Evolutionary conservation across 2,113 vertebrate genomes (phyloP).

Genomic region (Rhineura floridana): DNA sequence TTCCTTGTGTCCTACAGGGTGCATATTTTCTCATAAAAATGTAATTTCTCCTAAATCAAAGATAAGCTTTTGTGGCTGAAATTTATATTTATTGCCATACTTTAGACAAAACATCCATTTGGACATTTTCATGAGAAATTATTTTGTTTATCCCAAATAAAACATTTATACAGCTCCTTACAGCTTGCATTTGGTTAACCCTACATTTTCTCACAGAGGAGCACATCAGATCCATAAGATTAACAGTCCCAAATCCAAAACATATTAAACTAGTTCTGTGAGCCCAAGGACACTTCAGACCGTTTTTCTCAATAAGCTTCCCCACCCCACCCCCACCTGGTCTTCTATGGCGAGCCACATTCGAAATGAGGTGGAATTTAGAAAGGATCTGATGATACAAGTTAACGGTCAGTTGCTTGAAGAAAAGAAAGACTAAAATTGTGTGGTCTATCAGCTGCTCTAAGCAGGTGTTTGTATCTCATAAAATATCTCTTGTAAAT

Average conservation of each 20-base stretch:
- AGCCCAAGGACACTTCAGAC: neutral
- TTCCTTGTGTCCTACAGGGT: conserved; percentile 4
- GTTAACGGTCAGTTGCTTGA: neutral
- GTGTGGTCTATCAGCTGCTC: neutral
- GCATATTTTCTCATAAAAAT: neutral
- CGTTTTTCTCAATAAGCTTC: neutral
- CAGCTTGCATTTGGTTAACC: conserved; percentile 38
- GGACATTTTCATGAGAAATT: conserved; percentile 43
- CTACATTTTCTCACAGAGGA: conserved; percentile 7
- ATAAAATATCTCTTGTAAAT: neutral
- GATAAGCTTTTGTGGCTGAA: neutral
- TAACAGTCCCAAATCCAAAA: neutral
- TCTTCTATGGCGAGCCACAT: neutral
- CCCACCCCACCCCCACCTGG: too few species aligned
- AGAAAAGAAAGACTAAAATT: neutral
- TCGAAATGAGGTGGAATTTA: neutral
- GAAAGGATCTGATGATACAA: neutral
- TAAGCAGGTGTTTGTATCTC: neutral
- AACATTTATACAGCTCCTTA: conserved; percentile 40
- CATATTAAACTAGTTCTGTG: neutral
- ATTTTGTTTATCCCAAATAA: conserved; percentile 59
- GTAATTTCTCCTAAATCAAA: conserved; percentile 34
- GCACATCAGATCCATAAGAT: neutral
- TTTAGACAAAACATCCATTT: conserved; percentile 18
- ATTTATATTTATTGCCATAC: conserved; percentile 11